Evolutionary conservation across 2,113 vertebrate genomes (phyloP), one percentile per base, ranked within the genome.

Genomic region (Cinclus cinclus): DNA sequence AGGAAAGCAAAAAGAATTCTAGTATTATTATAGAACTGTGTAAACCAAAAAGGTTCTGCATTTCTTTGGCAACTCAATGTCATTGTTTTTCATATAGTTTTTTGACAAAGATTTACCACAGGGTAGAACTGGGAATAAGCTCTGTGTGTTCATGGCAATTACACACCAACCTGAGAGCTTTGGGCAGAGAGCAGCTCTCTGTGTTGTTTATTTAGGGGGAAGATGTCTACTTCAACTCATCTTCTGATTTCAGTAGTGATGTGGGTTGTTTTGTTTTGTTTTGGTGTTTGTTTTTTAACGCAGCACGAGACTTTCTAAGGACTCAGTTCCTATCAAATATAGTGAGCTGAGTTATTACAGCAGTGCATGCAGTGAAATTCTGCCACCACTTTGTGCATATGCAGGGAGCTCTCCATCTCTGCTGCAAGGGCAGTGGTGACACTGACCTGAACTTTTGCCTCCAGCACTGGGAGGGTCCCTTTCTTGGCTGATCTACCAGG

Each of bases 401-500:
- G 22, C 56, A 84, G 60, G 55, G n/a, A 79, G 25, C 4, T 90
- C 39, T 33, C 9, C 19, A 25, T 33, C 44, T 68, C 58, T 82
- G 18, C 70, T 85, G 20, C 22, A 56, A 41, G 35, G 22, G 13
- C 39, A 59, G 6, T 15, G 6, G 0, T 63, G 41, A 58, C 47
- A 15, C 69, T 35, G 30, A 20, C 27, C 39, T 88, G 47, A 92
- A 58, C 14, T 41, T 64, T 22, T 50, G 30, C 25, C 14, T 76
- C 12, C 10, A 58, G 13, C 28, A 18, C 0, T 35, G 28, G 2
- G 11, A 80, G 4, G 4, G 12, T 60, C 10, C 7, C 18, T n/a
- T 76, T 83, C 65, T 77, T 41, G 5, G 11, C 10, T 74, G 46
- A 59, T 55, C 17, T 80, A 49, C 15, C 4, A 56, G 13, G 2